Evolutionary conservation across 2,888 invertebrate genomes (phyloP), one percentile per base, ranked within the genome.

Genomic region (Cerceris rybyensis): DNA sequence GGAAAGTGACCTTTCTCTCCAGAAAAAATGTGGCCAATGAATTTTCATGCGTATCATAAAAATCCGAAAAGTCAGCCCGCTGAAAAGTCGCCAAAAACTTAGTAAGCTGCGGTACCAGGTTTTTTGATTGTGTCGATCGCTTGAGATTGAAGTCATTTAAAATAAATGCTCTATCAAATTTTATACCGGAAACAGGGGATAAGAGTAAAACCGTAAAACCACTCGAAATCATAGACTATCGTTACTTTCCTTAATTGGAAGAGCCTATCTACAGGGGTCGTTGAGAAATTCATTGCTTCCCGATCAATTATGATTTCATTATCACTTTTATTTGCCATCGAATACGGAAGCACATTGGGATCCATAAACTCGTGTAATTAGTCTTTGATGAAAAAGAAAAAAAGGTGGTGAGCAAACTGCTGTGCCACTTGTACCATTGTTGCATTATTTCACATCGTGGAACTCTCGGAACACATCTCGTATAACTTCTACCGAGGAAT

Each of bases 341-440:
- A 70, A 63, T 78, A 66, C 68, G 69, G 80, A 77, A 72, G 52
- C 78, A 79, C 63, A 54, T 81, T 70, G 61, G 74, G 61, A 58
- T 39, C 69, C 74, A 81, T 83, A 73, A 81, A 75, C 74, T 81
- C 73, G 80, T 74, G 76, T 85, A 85, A 85, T 85, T 85, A 85
- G 81, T 57, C 60, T 13, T 63, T 65, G 72, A 61, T 58, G 52
- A 60, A 46, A 49, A 41, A 55, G 49, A 67, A 59, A 70, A 58
- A 60, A 66, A 83, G 74, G 83, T 82, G 82, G 80, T 75, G 79
- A 74, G 67, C 80, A 55, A 80, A 67, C 68, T 57, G 65, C 55
- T 70, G 68, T 46, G 42, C 80, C 75, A 80, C 82, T 82, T 73
- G 63, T 77, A 68, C 58, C 78, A 58, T 70, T 55, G n/a, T 52